Evolutionary conservation across 2,113 vertebrate species (phyloP), one percentile per base, ranked within the genome.

Genomic region (Anhinga anhinga): DNA sequence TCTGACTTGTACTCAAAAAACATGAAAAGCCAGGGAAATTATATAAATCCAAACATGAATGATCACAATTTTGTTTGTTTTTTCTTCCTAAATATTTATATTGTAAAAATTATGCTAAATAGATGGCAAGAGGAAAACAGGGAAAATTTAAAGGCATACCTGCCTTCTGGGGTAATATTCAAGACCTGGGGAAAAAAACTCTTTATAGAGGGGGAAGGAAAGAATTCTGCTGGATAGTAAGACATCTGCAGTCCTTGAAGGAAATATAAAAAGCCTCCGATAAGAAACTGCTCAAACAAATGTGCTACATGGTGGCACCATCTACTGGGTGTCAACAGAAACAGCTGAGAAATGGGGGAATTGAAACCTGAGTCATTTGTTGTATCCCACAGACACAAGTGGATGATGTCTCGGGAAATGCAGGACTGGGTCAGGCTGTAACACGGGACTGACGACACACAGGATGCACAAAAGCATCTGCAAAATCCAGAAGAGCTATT

Each of bases 381-480:
- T 29, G 58, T 4, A 23, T 9, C 42, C 74, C 21, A 23, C 50
- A 67, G 56, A 30, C 3, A 25, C 8, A 12, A 61, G 47, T 5
- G 15, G 40, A 36, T 13, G 74, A 38, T 18, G 59, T 15, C 59
- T 55, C 1, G 5, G 73, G 40, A 72, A 49, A 36, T 13, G 14
- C 45, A 61, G 80, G 21, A 15, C 30, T 4, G 47, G 30, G 18
- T 19, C 9, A 2, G 62, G 53, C 22, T 5, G 5, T 23, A 59
- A 13, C 0, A 0, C 8, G 55, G 34, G 45, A 8, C 44, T 42
- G 23, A 23, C 14, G 1, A 62, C 2, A 0, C 0, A 4, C 10
- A 30, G 36, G 78, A 67, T 3, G 8, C 47, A 32, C 63, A 49
- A 69, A 61, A 61, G 5, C 40, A 77, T 3, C 78, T 71, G 32